phyloP scores from a whole-genome alignment of 2,113 vertebrate species.

The Protobothrops mucrosquamatus region DNA sequence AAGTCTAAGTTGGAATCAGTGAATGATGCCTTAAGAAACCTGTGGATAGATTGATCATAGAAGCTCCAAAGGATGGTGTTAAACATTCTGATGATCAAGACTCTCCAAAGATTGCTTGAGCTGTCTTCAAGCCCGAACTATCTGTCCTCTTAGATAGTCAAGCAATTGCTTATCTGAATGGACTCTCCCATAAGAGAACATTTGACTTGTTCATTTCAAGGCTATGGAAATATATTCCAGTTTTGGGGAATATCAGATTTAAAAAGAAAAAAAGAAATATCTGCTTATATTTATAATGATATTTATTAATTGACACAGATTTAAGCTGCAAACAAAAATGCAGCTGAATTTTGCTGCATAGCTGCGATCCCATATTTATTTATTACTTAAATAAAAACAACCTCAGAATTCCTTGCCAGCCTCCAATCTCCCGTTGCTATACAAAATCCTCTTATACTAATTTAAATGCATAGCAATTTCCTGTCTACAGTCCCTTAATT shows the following conservation, averaged over 20 bases:
- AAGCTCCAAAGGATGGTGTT: not conserved
- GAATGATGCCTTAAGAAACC: not conserved
- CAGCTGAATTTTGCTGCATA: slow-evolving; percentile 20
- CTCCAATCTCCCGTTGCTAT: slow-evolving; percentile 23
- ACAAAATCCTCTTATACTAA: slow-evolving; percentile 26
- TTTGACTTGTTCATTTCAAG: slow-evolving; percentile 8
- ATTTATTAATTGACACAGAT: slow-evolving; percentile 31
- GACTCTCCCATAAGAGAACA: not conserved
- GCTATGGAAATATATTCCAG: not conserved
- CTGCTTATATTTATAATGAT: not conserved
- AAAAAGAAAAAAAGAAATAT: not conserved
- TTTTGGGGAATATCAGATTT: not conserved
- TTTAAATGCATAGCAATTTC: slow-evolving; percentile 38
- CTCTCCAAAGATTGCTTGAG: not conserved
- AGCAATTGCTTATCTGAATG: not conserved
- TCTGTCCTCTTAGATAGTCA: not conserved
- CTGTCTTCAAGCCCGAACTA: not conserved
- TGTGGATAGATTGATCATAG: not conserved
- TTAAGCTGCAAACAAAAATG: not conserved
- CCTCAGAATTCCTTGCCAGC: not conserved
- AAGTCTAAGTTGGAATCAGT: not conserved
- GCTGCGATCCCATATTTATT: slow-evolving; percentile 1
- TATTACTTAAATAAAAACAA: slow-evolving; percentile 36
- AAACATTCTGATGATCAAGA: not conserved
- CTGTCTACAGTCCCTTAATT: slow-evolving; percentile 42